A percentile compares a stretch with the other conserved stretches of the same genome.
Evolutionary conservation across 2,113 vertebrate genomes (phyloP).

Genomic region (Cyprinus carpio): DNA sequence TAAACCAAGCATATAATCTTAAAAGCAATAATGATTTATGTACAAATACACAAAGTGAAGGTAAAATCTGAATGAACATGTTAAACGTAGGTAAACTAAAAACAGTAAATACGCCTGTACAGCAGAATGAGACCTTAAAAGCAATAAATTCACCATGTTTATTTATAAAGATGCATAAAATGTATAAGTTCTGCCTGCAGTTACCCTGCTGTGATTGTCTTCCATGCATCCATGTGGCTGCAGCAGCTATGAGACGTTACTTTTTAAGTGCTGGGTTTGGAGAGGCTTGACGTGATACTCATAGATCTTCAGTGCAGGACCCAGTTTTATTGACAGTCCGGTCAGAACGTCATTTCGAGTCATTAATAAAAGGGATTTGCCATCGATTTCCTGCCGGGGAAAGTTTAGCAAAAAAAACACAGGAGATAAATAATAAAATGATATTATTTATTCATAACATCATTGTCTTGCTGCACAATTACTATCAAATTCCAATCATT

Average conservation of each 20-base stretch:
- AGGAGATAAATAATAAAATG: neutral
- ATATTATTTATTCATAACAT: too few species aligned
- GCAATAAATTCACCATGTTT: slow-evolving; percentile 47
- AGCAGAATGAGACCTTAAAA: slow-evolving; percentile 36
- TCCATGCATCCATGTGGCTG: slow-evolving; percentile 13
- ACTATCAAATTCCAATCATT: too few species aligned
- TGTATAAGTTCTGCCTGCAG: slow-evolving; percentile 60
- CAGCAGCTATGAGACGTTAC: slow-evolving; percentile 82
- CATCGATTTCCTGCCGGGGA: slow-evolving; percentile 91
- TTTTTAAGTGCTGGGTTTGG: slow-evolving; percentile 96
- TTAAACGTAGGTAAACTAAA: slow-evolving; percentile 24
- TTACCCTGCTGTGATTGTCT: slow-evolving; percentile 75
- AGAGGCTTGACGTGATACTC: slow-evolving; percentile 97
- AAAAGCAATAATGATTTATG: slow-evolving; percentile 36
- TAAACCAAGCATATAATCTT: slow-evolving; percentile 26
- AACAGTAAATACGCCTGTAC: slow-evolving; percentile 36
- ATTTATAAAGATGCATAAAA: slow-evolving; percentile 56
- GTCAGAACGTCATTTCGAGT: slow-evolving; percentile 97
- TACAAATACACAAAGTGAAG: slow-evolving; percentile 43
- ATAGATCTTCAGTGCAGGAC: slow-evolving; percentile 98
- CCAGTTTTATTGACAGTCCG: slow-evolving; percentile 97
- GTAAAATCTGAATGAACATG: slow-evolving; percentile 24
- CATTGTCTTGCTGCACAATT: too few species aligned
- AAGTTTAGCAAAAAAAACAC: neutral
- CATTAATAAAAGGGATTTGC: slow-evolving; percentile 97